Evolutionary conservation across 2,888 invertebrate species (phyloP), one percentile per base, ranked within the genome.

Genomic region (Cryptus armator): DNA sequence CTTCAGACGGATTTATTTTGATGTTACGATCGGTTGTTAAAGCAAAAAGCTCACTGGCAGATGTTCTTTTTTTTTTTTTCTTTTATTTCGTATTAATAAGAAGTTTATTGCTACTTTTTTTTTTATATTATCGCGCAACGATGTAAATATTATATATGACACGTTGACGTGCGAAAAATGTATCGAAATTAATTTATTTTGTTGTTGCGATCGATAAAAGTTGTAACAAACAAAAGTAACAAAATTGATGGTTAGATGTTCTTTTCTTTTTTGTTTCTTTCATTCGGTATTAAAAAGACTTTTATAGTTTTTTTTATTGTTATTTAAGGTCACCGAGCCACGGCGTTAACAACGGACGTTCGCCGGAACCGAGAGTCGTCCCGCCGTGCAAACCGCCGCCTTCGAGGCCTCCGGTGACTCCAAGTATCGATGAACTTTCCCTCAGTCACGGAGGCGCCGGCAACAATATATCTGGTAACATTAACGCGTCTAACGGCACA

Each of bases 351-450:
- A 91, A 92, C 84, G 92, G 92, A 53, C 90, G 92, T 44, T 90
- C 90, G 29, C 90, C 92, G 14, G 93, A 93, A 67, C 90, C 92
- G 62, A 92, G 93, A 80, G 89, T 89, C 19, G 87, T 90, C 75
- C 94, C 93, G 51, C 93, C 94, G 14, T 92, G 93, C 71, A 93
- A 94, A 81, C 93, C 93, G 16, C 92, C 94, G 53, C 92, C 93
- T 53, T 92, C 92, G 46, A 90, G 93, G 68, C 93, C 93, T 46
- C 92, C 93, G 37, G 90, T 93, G 84, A 90, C 91, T 51, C 92
- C 93, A 64, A 92, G 90, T 78, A 89, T 89, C 83, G 91, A 92
- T 79, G 92, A 93, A 88, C 67, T 87, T 14, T 86, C 86, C 19
- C 81, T 85, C 74, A 64, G 75, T 79, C 87, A 80, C 68, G 79